Conservation (phyloP, 1,140 invertebrate species). For the Eurosta solidaginis region DNA sequence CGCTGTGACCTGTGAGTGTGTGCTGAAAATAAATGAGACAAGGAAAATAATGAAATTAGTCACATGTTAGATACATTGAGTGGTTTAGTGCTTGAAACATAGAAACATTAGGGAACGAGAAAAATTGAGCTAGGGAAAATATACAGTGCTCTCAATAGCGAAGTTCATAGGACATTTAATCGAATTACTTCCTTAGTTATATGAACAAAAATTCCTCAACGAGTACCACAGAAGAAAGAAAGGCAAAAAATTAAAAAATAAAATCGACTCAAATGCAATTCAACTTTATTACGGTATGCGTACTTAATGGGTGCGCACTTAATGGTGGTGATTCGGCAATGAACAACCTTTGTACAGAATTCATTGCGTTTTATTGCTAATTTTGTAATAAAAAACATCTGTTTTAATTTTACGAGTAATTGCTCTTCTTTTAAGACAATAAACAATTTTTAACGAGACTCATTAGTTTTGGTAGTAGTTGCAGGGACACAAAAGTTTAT, state of each 20-base stretch:
- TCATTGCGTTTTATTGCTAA: neutral
- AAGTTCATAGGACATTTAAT: too few relatives aligned
- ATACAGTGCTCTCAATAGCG: too few relatives aligned
- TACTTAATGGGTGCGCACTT: too few relatives aligned
- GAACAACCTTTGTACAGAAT: neutral
- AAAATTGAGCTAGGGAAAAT: too few relatives aligned
- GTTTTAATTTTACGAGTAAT: slow-evolving; percentile 13
- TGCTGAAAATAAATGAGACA: slow-evolving; percentile 68
- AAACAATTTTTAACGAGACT: slow-evolving; percentile 1
- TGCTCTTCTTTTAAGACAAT: neutral
- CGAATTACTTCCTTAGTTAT: too few relatives aligned
- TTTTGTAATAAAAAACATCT: slow-evolving; percentile 3
- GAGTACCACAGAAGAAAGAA: too few relatives aligned
- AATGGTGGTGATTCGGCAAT: neutral
- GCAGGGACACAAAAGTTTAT: neutral
- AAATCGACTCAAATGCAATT: too few relatives aligned
- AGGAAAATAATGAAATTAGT: neutral
- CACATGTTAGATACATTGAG: neutral
- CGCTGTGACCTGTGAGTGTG: slow-evolving; percentile 94
- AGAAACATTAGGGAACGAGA: too few relatives aligned
- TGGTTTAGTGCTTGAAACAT: too few relatives aligned
- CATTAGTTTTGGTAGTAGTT: neutral
- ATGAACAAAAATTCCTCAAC: too few relatives aligned
- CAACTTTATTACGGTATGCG: too few relatives aligned
- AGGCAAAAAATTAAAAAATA: too few relatives aligned